Conservation (phyloP, 1,140 invertebrate genomes). For the Pissodes strobi region DNA sequence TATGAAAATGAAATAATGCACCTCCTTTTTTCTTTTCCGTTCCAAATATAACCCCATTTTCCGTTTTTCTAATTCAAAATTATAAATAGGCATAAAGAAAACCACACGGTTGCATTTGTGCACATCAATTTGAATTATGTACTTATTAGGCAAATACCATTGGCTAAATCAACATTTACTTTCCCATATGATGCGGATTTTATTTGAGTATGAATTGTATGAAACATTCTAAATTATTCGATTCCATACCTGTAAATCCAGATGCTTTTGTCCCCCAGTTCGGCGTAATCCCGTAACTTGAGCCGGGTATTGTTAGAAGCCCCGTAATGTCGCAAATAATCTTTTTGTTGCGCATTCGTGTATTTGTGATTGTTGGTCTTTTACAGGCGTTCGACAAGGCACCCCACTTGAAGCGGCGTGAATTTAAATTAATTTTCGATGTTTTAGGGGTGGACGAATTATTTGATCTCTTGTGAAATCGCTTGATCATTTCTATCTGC, state of each 20-base stretch:
- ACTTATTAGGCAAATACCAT: no score
- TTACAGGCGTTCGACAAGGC: slow-evolving; percentile 12
- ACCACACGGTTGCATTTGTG: no score
- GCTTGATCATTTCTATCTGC: no score
- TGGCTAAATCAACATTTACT: no score
- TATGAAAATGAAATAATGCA: no score
- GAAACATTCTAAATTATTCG: neutral
- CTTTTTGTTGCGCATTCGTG: slow-evolving; percentile 17
- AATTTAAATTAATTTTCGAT: slow-evolving; percentile 12
- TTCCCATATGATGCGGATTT: no score
- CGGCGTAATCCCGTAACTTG: slow-evolving; percentile 25
- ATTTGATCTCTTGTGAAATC: neutral
- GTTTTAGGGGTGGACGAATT: neutral
- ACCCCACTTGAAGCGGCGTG: neutral
- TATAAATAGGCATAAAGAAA: no score
- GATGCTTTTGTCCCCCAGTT: slow-evolving; percentile 11
- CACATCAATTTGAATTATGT: no score
- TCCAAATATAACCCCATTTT: no score
- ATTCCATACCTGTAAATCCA: slow-evolving; percentile 15
- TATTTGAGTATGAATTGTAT: no score
- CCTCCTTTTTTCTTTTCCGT: no score
- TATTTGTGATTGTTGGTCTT: slow-evolving; percentile 18
- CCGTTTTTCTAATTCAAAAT: no score
- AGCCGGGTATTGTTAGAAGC: slow-evolving; percentile 16
- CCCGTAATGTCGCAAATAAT: slow-evolving; percentile 33